Base-by-base conservation (phyloP, 2,888 invertebrate genomes). In the Limnephilus rhombicus region DNA sequence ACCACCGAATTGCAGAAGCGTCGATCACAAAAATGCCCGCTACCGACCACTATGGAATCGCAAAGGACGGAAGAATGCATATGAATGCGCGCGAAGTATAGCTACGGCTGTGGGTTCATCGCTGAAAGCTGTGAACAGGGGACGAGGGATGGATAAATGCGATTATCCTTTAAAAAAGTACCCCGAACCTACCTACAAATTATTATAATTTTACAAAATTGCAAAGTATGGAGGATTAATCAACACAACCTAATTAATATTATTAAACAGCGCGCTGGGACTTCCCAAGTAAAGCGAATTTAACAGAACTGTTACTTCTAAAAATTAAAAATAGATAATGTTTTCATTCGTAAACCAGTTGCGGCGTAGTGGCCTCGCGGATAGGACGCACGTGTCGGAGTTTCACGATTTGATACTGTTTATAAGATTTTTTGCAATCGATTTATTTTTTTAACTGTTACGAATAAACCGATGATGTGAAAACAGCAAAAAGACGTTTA, bases 41-140 rank as follows among this genome's bases (percentile, higher is more conserved):
- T 96, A 96, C 96, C 96, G 96, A 96, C 92, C 96, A 96, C 96
- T 96, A 96, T 95, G 95, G 95, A 95, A 95, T 95, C 95, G 96
- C 96, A 96, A 96, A 96, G 96, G 96, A 96, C 96, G 96, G 92
- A 91, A 92, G 91, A 92, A 86, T 92, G 92, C 80, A 91, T 90
- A 91, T 92, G 90, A 92, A 92, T 92, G 91, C 91, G 49, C 92
- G 91, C 87, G 45, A 94, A 94, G 81, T 90, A 93, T 90, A 91
- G 92, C 91, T 92, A 91, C 88, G 92, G 93, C 90, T 92, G 92
- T 90, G 90, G 93, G 89, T 68, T 89, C 92, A 92, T 90, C 41
- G 87, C 68, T 89, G 90, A 88, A 91, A 85, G 85, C 68, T 86
- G 37, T 80, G 13, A 86, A 80, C 29, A 49, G 24, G 24, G 68